Base-by-base conservation (phyloP, 2,797 vertebrate species). In the Cyclura pinguis region DNA sequence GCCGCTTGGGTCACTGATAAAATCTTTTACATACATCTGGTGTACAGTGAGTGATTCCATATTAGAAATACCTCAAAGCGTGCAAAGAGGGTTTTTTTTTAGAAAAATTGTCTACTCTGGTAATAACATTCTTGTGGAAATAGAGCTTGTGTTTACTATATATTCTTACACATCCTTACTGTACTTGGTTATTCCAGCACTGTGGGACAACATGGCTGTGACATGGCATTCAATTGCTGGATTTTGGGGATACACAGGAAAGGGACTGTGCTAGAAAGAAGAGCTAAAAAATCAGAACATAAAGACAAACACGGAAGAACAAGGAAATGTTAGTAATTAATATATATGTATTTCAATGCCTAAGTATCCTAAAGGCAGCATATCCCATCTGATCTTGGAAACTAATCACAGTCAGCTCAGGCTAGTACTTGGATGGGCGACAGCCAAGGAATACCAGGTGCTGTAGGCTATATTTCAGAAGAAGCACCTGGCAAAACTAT, bases 1-100 rank as follows among this genome's bases (percentile, higher is more conserved):
- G 87, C n/a, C 50, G 5, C 16, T 16, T 80, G 85, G 22, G 42
- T 55, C 50, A 47, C 35, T n/a, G 35, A 47, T 50, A 78, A 78
- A 38, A 72, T 89, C 89, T 88, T 91, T 92, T 93, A 86, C 9
- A 89, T 86, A 84, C 6, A 47, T 83, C 29, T 69, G 59, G 87
- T 88, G 76, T 3, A 57, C 85, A 93, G 89, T 47, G 52, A 93
- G 73, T 64, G 1, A 3, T 78, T 94, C 52, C 0, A 6, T 1
- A 64, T 42, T 83, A 80, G 73, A n/a, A 89, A 80, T 88, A 38
- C 1, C 29, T 85, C 93, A 22, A 72, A 85, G 89, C 84, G 3
- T 87, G n/a, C 9, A 29, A 69, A 69, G 27, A 86, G 27, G 29
- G 12, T 73, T 77, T 77, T 20, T 35, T 55, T 16, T 38, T 42